A percentile compares a stretch with the other conserved stretches of the same genome.
Evolutionary conservation across 2,888 invertebrate species (phyloP).

Genomic region (Lepidochitona cinerea): DNA sequence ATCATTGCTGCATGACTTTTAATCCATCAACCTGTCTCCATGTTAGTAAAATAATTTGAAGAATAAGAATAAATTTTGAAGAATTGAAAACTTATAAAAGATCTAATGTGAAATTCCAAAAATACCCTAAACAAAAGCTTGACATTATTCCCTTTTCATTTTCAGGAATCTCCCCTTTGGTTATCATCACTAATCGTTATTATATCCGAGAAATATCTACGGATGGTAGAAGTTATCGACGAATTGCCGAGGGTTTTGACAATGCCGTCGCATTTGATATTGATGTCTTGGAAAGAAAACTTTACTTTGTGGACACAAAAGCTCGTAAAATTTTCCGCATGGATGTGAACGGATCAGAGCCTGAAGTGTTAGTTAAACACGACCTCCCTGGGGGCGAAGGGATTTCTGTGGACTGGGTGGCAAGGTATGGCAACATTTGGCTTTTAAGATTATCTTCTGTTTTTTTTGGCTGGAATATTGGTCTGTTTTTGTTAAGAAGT

Average conservation of each 20-base stretch:
- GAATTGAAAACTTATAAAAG: no score
- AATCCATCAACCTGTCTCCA: no score
- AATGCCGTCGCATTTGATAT: conserved; percentile 82
- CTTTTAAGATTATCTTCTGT: no score
- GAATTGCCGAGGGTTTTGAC: conserved; percentile 91
- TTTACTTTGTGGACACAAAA: conserved; percentile 61
- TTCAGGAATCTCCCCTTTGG: conserved; percentile 66
- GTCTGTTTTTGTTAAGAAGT: no score
- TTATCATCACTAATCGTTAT: conserved; percentile 86
- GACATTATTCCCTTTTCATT: neutral
- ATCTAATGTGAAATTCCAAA: no score
- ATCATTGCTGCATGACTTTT: no score
- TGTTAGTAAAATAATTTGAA: no score
- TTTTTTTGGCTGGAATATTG: no score
- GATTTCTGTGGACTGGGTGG: conserved; percentile 81
- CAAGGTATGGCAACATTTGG: no score
- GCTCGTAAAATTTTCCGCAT: conserved; percentile 58
- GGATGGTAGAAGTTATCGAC: conserved; percentile 87
- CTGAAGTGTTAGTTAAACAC: conserved; percentile 56
- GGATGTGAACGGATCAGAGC: conserved; percentile 66
- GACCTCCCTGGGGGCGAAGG: conserved; percentile 57
- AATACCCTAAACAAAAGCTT: no score
- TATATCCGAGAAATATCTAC: conserved; percentile 96
- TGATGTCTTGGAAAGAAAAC: conserved; percentile 49
- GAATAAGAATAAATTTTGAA: no score